Evolutionary conservation across 2,113 vertebrate genomes (phyloP), one percentile per base, ranked within the genome.

Genomic region (Dendropsophus ebraccatus): DNA sequence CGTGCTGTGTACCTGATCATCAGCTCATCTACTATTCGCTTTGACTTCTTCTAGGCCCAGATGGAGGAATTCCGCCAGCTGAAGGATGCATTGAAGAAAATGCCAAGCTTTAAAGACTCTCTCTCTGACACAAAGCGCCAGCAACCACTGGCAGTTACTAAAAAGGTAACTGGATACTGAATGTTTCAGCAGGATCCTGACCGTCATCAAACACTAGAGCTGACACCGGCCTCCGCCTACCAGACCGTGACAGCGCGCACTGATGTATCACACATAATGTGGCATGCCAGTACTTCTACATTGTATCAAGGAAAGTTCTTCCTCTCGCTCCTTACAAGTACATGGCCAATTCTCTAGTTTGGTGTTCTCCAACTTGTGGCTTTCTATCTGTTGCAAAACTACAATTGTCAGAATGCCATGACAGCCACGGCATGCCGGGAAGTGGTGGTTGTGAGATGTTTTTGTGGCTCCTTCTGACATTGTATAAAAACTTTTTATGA

Each of bases 61-160:
- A 88, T 93, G 90, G 92, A 92, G 16, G 93, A 94, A 88, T 94
- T 93, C 89, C 88, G 91, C 56, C 93, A 94, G 89, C 88, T 93
- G 28, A 94, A 92, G 84, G 92, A 94, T 25, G 90, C 91, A 19
- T 89, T 93, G 0, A 92, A 92, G 82, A 94, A 88, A 89, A 93
- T 93, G 91, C 92, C 93, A 23, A 93, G 92, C 54, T 90, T 92
- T 82, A 92, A 93, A 90, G 92, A 88, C 70, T 84, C 67, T 37
- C 88, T 81, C 11, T 12, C 52, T 13, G 88, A 28, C 56, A 87
- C 83, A n/a, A 88, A 78, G 47, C 89, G 90, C 75, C 89, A 78
- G 5, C 88, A 86, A 50, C 1, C 87, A 58, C 89, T 90, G 76
- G 69, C 86, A 0, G 0, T 0, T 0, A 77, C 81, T 47, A 87